These are phyloP conservation scores for Melanocharis versteri DNA, from an alignment of 2,113 vertebrate species.

Conservation along the genomic window DNA sequence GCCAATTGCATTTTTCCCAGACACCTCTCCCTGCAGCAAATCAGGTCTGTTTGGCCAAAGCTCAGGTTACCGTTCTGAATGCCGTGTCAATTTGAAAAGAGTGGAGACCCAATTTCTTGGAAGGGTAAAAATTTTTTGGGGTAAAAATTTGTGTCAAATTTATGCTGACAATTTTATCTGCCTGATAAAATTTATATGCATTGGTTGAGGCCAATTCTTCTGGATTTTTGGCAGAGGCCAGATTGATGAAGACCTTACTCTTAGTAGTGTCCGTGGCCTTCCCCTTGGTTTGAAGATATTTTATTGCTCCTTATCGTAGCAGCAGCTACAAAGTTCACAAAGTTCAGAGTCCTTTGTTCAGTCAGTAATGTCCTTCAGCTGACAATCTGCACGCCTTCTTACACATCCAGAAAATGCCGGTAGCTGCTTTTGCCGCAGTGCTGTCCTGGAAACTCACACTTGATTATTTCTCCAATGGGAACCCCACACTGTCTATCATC, in stretches of 20 bases:
- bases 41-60: background rate
- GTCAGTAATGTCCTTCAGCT: background rate
- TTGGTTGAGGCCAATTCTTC: background rate
- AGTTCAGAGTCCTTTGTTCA: background rate
- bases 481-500: accelerated
- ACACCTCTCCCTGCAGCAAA: background rate
- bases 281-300: background rate
- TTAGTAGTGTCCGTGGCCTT: background rate
- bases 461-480: accelerated
- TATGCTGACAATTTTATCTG: background rate
- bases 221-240: background rate
- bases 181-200: background rate
- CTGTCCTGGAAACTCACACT: background rate
- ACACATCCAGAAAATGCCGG: background rate
- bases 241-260: background rate
- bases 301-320: background rate
- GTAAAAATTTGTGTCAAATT: background rate
- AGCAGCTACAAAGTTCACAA: background rate
- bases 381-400: background rate
- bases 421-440: accelerated
- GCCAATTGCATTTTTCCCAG: background rate
- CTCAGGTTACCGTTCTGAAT: background rate
- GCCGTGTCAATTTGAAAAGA: background rate
- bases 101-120: background rate
- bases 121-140: background rate